Evolutionary conservation across 2,797 vertebrate genomes (phyloP), one percentile per base, ranked within the genome.

Genomic region (Mus minutoides): DNA sequence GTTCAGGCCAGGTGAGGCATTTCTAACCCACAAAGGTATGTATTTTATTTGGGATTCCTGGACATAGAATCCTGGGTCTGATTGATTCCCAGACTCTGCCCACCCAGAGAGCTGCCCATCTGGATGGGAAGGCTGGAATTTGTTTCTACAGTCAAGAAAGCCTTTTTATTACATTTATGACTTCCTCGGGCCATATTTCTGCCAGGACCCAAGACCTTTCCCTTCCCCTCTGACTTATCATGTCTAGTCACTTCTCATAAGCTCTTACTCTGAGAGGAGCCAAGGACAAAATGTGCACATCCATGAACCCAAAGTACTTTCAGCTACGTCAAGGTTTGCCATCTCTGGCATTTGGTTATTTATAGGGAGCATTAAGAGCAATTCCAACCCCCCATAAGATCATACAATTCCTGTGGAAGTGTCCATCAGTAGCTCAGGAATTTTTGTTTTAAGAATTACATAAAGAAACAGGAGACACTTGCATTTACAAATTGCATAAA

Each of bases 251-350:
- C 71, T 94, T 96, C 60, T 92, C 62, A 75, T 73, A 95, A 95
- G 90, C 52, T 87, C 79, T 67, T 49, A 56, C 67, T 92, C 52
- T 87, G 76, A 93, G 58, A 96, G 79, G 77, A 79, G 71, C 94
- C 96, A 96, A 94, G 90, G 67, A 95, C 84, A 97, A 96, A 78
- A 54, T 93, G 21, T 96, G 10, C 87, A 92, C 94, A 88, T 69
- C 84, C 54, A 73, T 46, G 67, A 82, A 90, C 60, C 54, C 90
- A 95, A 75, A 94, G 76, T 93, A 93, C 22, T 82, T 88, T 46
- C 83, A n/a, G 71, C 71, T 77, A 37, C 37, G 80, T 86, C 76
- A 71, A 88, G 76, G 49, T 96, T 85, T 93, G 17, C 19, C 83
- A 19, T 92, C 26, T 90, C 88, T 93, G 93, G 92, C 90, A 54